These are phyloP conservation scores for Noturus placidus DNA, from an alignment of 2,113 vertebrate species.

Conservation along the genomic window DNA sequence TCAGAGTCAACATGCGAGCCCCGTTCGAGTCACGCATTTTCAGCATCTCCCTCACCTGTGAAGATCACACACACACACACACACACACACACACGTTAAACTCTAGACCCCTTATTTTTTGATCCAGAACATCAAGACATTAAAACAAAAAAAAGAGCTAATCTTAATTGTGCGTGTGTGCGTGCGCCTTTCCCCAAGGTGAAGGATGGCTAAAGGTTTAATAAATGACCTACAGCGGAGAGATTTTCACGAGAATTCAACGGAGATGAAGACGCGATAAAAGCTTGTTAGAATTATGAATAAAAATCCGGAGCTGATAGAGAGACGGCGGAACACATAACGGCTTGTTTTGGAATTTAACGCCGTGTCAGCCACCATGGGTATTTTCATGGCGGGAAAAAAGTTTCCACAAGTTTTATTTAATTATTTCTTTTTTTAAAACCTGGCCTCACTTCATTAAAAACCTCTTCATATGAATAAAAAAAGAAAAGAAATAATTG, in stretches of 20 bases:
- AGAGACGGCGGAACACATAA: neutral
- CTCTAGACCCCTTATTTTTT: neutral
- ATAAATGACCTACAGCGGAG: neutral
- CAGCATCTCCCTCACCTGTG: constrained; percentile 94
- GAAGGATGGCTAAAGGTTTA: neutral
- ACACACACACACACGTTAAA: constrained; percentile 15
- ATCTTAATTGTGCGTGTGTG: no score
- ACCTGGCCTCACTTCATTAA: no score
- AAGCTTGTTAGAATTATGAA: neutral
- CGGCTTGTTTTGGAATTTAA: no score
- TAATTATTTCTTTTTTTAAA: no score
- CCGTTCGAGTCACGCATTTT: constrained; percentile 97
- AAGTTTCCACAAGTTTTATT: no score
- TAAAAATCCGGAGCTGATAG: neutral
- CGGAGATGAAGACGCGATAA: neutral
- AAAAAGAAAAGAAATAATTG: no score
- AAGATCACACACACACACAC: neutral
- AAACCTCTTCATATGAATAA: no score
- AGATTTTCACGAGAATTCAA: neutral
- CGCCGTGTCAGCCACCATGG: no score
- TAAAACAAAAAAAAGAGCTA: no score
- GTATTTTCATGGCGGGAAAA: no score
- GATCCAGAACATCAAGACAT: neutral
- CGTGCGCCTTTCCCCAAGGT: neutral
- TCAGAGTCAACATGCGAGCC: constrained; percentile 91